Evolutionary conservation across 2,888 invertebrate species (phyloP).

Genomic region (Diaperis boleti): DNA sequence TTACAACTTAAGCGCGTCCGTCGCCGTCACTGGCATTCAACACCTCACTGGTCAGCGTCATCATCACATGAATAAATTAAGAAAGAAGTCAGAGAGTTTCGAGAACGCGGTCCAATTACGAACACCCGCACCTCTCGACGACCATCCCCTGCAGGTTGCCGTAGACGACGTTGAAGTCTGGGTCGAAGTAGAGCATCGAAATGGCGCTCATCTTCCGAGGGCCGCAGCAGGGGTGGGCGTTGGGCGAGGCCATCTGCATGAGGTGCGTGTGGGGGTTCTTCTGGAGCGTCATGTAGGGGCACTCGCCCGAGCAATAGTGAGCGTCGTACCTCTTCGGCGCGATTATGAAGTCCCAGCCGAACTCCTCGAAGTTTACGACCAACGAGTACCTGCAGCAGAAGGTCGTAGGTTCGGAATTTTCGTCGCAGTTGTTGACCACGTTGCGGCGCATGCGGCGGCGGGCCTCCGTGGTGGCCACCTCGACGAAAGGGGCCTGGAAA

Average conservation of each 20-base stretch:
- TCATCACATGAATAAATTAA: slow-evolving; percentile 38
- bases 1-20: slow-evolving; percentile 45
- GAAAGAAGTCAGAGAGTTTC: slow-evolving; percentile 15
- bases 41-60: slow-evolving; percentile 17
- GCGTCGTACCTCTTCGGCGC: slow-evolving; percentile 96
- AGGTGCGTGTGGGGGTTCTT: slow-evolving; percentile 91
- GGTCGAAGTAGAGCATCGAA: slow-evolving; percentile 92
- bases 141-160: slow-evolving; percentile 94
- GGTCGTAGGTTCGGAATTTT: slow-evolving; percentile 76
- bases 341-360: slow-evolving; percentile 98
- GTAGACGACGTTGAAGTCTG: slow-evolving; percentile 87
- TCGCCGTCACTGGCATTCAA: not conserved
- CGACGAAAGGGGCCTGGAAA: slow-evolving; percentile 71
- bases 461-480: slow-evolving; percentile 70
- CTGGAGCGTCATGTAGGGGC: slow-evolving; percentile 88
- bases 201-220: slow-evolving; percentile 90
- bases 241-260: slow-evolving; percentile 81
- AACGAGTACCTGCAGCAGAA: slow-evolving; percentile 96
- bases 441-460: slow-evolving; percentile 80
- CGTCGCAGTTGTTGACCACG: slow-evolving; percentile 86
- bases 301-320: slow-evolving; percentile 96
- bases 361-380: slow-evolving; percentile 92
- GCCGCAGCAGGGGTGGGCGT: slow-evolving; percentile 92
- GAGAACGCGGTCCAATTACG: slow-evolving; percentile 68
- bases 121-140: slow-evolving; percentile 93